Base-by-base conservation (phyloP, 2,888 invertebrate species). In the Eristalinus aeneus region DNA sequence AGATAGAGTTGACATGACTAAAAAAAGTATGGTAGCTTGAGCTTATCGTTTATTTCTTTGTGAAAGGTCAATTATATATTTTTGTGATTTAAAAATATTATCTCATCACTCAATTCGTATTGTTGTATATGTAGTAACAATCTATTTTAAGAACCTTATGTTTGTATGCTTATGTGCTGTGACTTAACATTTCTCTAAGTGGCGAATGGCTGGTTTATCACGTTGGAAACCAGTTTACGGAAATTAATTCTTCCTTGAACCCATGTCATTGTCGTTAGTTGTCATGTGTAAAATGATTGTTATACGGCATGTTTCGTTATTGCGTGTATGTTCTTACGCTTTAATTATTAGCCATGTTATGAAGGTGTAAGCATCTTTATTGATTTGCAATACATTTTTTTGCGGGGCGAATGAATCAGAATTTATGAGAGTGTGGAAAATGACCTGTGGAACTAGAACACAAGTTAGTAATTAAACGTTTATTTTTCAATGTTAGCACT, bases 141-240 rank as follows among this genome's bases (percentile, higher is more conserved):
- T 65, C 56, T 75, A 75, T 80, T 75, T 75, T 75, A 63, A 75
- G 67, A 80, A 64, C 39, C n/a, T 36, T 12, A 36, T n/a, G n/a
- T n/a, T n/a, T n/a, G n/a, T n/a, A n/a, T n/a, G n/a, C 6, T 23
- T 32, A 39, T 53, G 3, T 20, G 16, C 53, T 56, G 31, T 58
- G 11, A 11, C 31, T 16, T 36, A 11, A 34, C 23, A 23, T 27
- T 56, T 56, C 5, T 23, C 9, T 56, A 58, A 58, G 23, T n/a
- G 22, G 22, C 23, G 36, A 69, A 20, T 1, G 23, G 5, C 20
- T 54, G 8, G 11, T 54, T 20, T 4, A 6, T 22, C 22, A 12
- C 9, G 0, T 23, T 56, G 56, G 23, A 56, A 61, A 61, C 61
- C 61, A 31, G 32, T 61, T 61, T 61, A 34, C 16, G 31, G 16